Conservation (phyloP, 2,888 invertebrate species). For the Ophraella communa region DNA sequence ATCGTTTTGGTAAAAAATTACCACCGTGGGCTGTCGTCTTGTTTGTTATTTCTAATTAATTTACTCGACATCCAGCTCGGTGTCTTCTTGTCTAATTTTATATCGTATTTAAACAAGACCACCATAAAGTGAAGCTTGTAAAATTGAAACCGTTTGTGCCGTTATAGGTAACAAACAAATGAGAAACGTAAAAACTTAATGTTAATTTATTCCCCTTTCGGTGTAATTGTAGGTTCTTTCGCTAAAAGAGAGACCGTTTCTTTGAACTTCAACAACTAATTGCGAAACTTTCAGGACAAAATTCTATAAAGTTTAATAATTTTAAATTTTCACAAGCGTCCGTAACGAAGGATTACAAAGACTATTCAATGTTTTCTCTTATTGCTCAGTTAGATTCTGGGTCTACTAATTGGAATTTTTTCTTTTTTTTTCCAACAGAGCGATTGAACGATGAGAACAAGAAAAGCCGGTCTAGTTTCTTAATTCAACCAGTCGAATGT, state of each 20-base stretch:
- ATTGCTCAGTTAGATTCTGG: conserved; percentile 37
- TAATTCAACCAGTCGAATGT: conserved; percentile 21
- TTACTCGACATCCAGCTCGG: background rate
- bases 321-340: conserved; percentile 32
- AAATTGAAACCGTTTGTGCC: conserved; percentile 1
- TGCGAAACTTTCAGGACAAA: conserved; percentile 30
- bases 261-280: conserved; percentile 32
- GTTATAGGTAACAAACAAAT: background rate
- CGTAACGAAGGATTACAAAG: conserved; percentile 36
- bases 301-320: conserved; percentile 37
- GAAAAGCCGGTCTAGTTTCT: conserved; percentile 21
- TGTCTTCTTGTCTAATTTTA: background rate
- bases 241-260: conserved; percentile 19
- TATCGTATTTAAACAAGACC: background rate
- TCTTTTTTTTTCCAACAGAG: conserved; percentile 26
- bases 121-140: background rate
- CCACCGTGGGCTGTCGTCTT: no score
- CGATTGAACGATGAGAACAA: conserved; percentile 22
- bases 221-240: conserved; percentile 11
- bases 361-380: conserved; percentile 37
- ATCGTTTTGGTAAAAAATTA: no score
- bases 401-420: conserved; percentile 43
- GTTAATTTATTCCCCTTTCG: conserved; percentile 9
- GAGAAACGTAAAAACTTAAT: background rate
- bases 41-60: background rate